These are phyloP conservation scores for Brachycybe producta DNA, from an alignment of 2,888 invertebrate genomes.

Conservation along the genomic window DNA sequence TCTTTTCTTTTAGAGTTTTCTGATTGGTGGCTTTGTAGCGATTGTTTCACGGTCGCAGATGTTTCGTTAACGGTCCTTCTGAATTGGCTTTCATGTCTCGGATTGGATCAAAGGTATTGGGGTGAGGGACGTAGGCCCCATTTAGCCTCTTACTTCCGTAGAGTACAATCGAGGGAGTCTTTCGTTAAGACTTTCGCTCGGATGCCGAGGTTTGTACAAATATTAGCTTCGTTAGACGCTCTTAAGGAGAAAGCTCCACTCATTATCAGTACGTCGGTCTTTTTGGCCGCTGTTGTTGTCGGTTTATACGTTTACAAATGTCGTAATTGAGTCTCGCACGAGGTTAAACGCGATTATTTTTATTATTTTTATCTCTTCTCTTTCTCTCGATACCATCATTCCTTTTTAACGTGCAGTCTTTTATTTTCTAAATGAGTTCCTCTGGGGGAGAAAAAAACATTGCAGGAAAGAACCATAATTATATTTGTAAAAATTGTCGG, in stretches of 20 bases:
- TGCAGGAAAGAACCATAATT: no score
- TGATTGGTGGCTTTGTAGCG: constrained; percentile 53
- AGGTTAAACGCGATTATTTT: no score
- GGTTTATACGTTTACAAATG: constrained; percentile 5
- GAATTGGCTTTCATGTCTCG: constrained; percentile 49
- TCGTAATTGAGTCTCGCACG: no score
- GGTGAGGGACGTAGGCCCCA: constrained; percentile 47
- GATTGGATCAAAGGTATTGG: constrained; percentile 44
- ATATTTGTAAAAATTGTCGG: no score
- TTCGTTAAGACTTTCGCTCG: constrained; percentile 43
- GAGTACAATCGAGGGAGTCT: constrained; percentile 49
- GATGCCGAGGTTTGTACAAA: constrained; percentile 7
- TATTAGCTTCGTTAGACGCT: constrained; percentile 3
- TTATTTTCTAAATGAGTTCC: no score
- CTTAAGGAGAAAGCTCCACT: constrained; percentile 16
- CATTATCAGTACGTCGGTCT: constrained; percentile 10
- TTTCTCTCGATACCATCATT: no score
- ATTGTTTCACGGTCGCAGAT: constrained; percentile 55
- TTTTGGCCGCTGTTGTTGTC: constrained; percentile 12
- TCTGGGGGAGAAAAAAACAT: no score
- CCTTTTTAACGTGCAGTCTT: no score
- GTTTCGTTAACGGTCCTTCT: constrained; percentile 53
- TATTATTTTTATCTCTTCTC: no score
- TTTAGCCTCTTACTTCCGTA: constrained; percentile 46
- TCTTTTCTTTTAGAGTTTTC: constrained; percentile 37